Evolutionary conservation across 1,140 invertebrate genomes (phyloP).

Genomic region (Callitettix versicolor): DNA sequence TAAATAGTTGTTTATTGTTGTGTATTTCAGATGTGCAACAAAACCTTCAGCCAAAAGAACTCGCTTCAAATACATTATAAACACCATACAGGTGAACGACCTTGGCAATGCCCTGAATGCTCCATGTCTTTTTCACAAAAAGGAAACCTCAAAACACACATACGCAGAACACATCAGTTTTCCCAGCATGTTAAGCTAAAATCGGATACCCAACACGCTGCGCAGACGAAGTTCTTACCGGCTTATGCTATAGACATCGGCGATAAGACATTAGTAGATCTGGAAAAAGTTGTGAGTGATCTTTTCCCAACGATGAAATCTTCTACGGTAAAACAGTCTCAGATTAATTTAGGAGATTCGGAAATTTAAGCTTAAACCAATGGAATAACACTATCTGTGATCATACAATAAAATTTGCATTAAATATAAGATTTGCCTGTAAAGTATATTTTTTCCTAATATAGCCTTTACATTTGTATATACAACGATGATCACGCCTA

Average conservation of each 20-base stretch:
- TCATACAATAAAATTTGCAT: too few relatives aligned
- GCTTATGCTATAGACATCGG: not conserved
- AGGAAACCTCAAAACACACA: slow-evolving; percentile 47
- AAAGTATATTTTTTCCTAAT: too few relatives aligned
- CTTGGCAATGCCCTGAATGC: slow-evolving; percentile 41
- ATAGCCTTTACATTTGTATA: too few relatives aligned
- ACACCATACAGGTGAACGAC: slow-evolving; percentile 48
- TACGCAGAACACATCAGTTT: slow-evolving; percentile 33
- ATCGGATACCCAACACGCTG: too few relatives aligned
- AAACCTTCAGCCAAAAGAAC: slow-evolving; percentile 44
- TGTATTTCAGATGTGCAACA: slow-evolving; percentile 50
- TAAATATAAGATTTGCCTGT: too few relatives aligned
- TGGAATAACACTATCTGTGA: too few relatives aligned
- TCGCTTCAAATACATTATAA: slow-evolving; percentile 43
- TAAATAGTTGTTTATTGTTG: too few relatives aligned
- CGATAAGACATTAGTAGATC: not conserved
- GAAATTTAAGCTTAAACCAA: too few relatives aligned
- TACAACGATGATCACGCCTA: too few relatives aligned
- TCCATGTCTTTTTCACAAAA: slow-evolving; percentile 45
- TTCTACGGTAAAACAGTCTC: too few relatives aligned
- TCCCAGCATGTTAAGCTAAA: not conserved
- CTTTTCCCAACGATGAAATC: not conserved
- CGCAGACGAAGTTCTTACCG: slow-evolving; percentile 22
- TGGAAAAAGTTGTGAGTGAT: slow-evolving; percentile 5
- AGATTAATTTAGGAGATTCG: too few relatives aligned